Evolutionary conservation across 2,888 invertebrate species (phyloP).

Genomic region (Creontiades dilutus): DNA sequence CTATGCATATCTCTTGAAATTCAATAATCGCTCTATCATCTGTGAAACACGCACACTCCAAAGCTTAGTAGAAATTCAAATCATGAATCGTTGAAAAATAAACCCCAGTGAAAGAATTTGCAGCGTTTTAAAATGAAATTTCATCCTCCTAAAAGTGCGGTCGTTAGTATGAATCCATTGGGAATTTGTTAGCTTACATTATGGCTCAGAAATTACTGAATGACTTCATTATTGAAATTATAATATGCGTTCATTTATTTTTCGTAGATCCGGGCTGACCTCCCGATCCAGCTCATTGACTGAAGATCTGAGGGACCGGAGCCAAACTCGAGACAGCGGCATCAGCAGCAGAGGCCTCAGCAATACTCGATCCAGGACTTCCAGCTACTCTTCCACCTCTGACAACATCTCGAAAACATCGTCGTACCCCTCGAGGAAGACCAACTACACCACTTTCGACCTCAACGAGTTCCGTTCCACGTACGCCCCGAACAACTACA

Average conservation of each 20-base stretch:
- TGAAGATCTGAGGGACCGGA: constrained; percentile 72
- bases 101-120: too few relatives aligned
- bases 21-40: too few relatives aligned
- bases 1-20: too few relatives aligned
- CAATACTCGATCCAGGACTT: constrained; percentile 65
- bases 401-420: constrained; percentile 46
- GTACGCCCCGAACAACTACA: constrained; percentile 72
- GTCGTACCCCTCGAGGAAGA: constrained; percentile 42
- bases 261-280: constrained; percentile 65
- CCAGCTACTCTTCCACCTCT: constrained; percentile 69
- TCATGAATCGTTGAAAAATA: too few relatives aligned
- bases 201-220: too few relatives aligned
- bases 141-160: too few relatives aligned
- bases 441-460: constrained; percentile 72
- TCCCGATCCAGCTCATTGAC: constrained; percentile 73
- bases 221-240: too few relatives aligned
- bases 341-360: constrained; percentile 43
- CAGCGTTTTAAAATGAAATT: too few relatives aligned
- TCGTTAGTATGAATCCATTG: too few relatives aligned
- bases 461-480: constrained; percentile 72
- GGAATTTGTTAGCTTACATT: too few relatives aligned
- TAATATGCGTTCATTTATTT: neutral
- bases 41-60: too few relatives aligned
- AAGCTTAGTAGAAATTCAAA: too few relatives aligned
- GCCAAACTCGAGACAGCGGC: constrained; percentile 70